Evolutionary conservation across 2,113 vertebrate genomes (phyloP), one percentile per base, ranked within the genome.

Genomic region (Cranoglanis bouderius): DNA sequence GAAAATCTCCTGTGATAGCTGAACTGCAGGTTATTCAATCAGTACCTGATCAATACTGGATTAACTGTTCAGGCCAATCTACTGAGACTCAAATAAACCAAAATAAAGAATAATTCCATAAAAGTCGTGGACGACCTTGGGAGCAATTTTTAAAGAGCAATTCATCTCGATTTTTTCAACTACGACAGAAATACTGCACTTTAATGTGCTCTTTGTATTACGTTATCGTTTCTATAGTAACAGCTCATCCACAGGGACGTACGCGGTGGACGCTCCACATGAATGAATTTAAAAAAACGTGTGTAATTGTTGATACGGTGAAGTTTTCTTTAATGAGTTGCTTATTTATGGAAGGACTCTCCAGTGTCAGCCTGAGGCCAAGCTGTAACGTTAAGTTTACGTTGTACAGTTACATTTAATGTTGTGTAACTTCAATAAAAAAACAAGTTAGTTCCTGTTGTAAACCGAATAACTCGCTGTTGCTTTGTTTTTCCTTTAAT

Each of bases 31-130:
- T 80, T 46, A 49, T 49, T 83, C 61, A 0, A 82, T 93, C 86
- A 90, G 46, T 84, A 78, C 26, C 6, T 53, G 43, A 87, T 63
- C 85, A 65, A 87, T 87, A 78, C 59, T 40, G 59, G 59, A 87
- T 81, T 87, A 80, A 67, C 13, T 81, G 86, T 57, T 49, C 59
- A 51, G 9, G 80, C 57, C 55, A 14, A 49, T 78, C 40, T 12
- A 19, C 35, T 21, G 29, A 24, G 72, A 61, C 16, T 8, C 40
- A n/a, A 87, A 80, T 46, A 32, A 80, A 63, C 29, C 72, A 19
- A 46, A 78, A 63, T 40, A 21, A 43, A 35, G 29, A 65, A 13
- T 1, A 21, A 65, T 61, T 82, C 51, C 16, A 55, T 18, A 32
- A 53, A 81, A 21, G n/a, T 19, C 9, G 8, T 2, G 1, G n/a